Evolutionary conservation across 2,113 vertebrate species (phyloP).

Genomic region (Coturnix japonica): DNA sequence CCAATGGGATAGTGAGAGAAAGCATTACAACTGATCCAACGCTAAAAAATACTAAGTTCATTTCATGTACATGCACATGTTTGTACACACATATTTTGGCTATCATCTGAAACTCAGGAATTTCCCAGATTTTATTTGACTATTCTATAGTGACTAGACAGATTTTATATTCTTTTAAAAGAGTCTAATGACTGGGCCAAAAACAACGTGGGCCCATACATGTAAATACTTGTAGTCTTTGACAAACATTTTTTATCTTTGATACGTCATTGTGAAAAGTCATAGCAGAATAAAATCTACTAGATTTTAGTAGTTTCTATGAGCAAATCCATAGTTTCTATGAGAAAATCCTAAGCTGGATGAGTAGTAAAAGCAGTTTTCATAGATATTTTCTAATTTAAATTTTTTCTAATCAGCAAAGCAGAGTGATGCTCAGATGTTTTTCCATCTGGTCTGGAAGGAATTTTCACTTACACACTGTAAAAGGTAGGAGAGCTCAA

Average conservation of each 20-base stretch:
- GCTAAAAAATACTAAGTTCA: slow-evolving; percentile 81
- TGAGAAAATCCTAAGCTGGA: background rate
- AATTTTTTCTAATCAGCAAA: background rate
- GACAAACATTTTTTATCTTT: background rate
- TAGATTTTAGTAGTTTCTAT: background rate
- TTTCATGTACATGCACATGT: too few species aligned
- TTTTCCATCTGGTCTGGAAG: slow-evolving; percentile 15
- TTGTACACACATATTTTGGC: background rate
- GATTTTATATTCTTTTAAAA: background rate
- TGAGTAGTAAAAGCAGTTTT: slow-evolving; percentile 11
- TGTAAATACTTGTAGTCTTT: background rate
- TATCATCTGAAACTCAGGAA: background rate
- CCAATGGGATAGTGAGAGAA: background rate
- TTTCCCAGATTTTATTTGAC: background rate
- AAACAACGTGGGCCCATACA: background rate
- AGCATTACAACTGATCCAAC: slow-evolving; percentile 60
- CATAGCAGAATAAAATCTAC: background rate
- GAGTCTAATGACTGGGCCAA: background rate
- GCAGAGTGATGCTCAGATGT: background rate
- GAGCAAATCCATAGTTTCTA: slow-evolving; percentile 2
- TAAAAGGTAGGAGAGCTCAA: background rate
- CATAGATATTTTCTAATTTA: background rate
- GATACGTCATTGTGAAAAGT: background rate
- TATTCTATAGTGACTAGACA: background rate
- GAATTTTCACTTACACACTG: background rate